Evolutionary conservation across 2,888 invertebrate genomes (phyloP).

Genomic region (Macrophya annulata): DNA sequence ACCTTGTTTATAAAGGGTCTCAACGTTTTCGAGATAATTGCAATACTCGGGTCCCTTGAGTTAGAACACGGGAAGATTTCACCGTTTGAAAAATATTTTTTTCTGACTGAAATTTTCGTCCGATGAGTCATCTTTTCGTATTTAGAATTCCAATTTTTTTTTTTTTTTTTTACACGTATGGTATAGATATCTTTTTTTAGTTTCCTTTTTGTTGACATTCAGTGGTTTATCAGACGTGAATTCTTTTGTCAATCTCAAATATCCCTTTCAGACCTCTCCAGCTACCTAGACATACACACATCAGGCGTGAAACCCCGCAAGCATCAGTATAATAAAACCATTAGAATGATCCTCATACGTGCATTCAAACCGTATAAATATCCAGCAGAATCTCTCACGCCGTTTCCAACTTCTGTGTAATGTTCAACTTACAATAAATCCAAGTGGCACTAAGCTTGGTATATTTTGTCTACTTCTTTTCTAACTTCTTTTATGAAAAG

Average conservation of each 20-base stretch:
- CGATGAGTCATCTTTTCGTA: not conserved
- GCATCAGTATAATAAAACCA: constrained; percentile 79
- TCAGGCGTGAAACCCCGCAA: constrained; percentile 56
- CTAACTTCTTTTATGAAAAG: not conserved
- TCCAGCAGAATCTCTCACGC: constrained; percentile 77
- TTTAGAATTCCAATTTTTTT: not conserved
- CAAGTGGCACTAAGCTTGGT: constrained; percentile 64
- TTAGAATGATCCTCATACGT: constrained; percentile 79
- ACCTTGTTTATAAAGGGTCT: constrained; percentile 52
- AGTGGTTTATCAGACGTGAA: not conserved
- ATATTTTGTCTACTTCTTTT: constrained; percentile 44
- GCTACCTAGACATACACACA: constrained; percentile 23
- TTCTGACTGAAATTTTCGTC: not conserved
- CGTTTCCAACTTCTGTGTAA: constrained; percentile 77
- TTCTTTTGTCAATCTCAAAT: constrained; percentile 41
- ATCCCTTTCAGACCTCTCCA: constrained; percentile 34
- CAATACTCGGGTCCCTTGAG: not conserved
- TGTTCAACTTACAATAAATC: constrained; percentile 77
- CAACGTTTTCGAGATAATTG: constrained; percentile 22
- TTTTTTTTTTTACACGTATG: not conserved
- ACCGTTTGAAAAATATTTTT: not conserved
- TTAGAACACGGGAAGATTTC: not conserved
- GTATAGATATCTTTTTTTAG: not conserved
- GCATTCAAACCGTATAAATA: constrained; percentile 79
- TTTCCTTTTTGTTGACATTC: not conserved